These are phyloP conservation scores for Sardinella longiceps DNA, from an alignment of 2,797 vertebrate species.

Conservation along the genomic window DNA sequence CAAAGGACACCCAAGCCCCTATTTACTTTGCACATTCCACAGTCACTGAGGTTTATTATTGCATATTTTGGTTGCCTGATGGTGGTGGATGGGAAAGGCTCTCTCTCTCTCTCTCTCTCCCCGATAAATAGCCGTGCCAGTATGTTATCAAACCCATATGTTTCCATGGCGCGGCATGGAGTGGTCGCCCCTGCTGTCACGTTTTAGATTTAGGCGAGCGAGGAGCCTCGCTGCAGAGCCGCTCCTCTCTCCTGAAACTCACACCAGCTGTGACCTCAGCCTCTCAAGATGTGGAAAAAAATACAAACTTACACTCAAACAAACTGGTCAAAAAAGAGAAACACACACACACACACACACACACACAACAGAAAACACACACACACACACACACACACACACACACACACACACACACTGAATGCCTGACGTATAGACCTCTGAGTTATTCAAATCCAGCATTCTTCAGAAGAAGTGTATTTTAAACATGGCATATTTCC, in stretches of 20 bases:
- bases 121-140: slow-evolving; percentile 46
- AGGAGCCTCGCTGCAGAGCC: not conserved
- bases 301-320: slow-evolving; percentile 39
- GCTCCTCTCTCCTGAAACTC: slow-evolving; percentile 20
- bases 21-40: slow-evolving; percentile 55
- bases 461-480: not conserved
- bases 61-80: slow-evolving; percentile 48
- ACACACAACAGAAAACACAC: too few relatives aligned
- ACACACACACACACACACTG: not conserved
- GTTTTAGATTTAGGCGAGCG: slow-evolving; percentile 26
- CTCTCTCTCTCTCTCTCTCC: slow-evolving; percentile 33
- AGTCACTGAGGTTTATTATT: slow-evolving; percentile 55
- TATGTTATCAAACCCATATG: slow-evolving; percentile 63
- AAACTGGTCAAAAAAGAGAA: slow-evolving; percentile 20
- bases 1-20: slow-evolving; percentile 44
- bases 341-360: slow-evolving; percentile 25
- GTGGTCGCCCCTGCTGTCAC: slow-evolving; percentile 38
- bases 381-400: not conserved
- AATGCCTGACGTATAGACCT: not conserved
- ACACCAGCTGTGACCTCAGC: slow-evolving; percentile 40
- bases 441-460: not conserved
- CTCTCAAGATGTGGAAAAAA: slow-evolving; percentile 40
- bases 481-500: not conserved
- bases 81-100: slow-evolving; percentile 47
- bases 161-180: slow-evolving; percentile 45